Conservation (phyloP, 2,113 vertebrate species). For the Colossoma macropomum region DNA sequence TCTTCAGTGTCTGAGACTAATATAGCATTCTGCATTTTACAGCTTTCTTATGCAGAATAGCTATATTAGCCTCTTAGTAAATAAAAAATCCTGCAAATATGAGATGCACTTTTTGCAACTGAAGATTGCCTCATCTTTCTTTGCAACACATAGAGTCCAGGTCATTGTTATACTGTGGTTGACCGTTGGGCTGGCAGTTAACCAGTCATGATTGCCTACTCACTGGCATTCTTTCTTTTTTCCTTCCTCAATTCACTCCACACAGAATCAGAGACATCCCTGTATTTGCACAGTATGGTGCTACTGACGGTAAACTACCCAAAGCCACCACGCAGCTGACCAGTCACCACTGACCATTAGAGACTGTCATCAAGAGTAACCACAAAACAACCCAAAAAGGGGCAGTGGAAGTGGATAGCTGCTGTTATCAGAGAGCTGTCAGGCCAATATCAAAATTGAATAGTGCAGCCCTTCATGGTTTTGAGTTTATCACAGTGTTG, state of each 20-base stretch:
- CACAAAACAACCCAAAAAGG: background rate
- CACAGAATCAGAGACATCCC: slow-evolving; percentile 86
- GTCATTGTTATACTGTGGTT: background rate
- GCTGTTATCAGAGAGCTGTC: background rate
- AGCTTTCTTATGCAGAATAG: background rate
- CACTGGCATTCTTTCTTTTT: slow-evolving; percentile 5
- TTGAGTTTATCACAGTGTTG: background rate
- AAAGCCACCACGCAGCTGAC: slow-evolving; percentile 51
- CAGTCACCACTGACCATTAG: background rate
- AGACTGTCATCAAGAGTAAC: background rate
- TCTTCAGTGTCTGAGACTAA: background rate
- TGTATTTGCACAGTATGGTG: slow-evolving; percentile 88
- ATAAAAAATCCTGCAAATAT: background rate
- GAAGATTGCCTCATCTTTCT: background rate
- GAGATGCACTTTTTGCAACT: background rate
- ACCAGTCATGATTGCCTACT: background rate
- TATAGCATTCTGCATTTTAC: background rate
- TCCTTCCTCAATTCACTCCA: background rate
- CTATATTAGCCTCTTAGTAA: too few relatives aligned
- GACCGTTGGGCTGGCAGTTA: background rate
- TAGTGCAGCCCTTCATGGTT: background rate
- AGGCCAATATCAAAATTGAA: background rate
- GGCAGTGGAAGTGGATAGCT: background rate
- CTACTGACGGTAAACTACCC: slow-evolving; percentile 88
- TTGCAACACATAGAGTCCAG: background rate